Percentiles rank a stretch among this genome's conserved stretches.
Evolutionary conservation across 1,140 invertebrate species (phyloP).

Genomic region (Monomorium pharaonis): DNA sequence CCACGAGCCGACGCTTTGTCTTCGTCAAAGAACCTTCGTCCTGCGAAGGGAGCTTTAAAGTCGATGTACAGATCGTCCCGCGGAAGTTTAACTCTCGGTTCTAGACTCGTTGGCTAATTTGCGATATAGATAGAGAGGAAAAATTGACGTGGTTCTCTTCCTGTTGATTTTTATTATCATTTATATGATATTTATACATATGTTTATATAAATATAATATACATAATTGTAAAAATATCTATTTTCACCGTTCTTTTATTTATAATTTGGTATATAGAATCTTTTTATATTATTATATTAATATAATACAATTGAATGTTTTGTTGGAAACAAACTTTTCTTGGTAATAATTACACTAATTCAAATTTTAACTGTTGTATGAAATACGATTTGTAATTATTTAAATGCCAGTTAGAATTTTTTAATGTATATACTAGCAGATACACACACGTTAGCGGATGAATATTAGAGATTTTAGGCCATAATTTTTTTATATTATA

Average conservation of each 20-base stretch:
- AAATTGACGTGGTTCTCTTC: background rate
- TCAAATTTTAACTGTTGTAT: background rate
- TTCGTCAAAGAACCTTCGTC: conserved; percentile 40
- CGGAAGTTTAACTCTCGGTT: conserved; percentile 36
- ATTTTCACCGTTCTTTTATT: background rate
- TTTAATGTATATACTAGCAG: background rate
- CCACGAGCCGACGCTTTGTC: conserved; percentile 28
- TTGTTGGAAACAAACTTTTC: background rate
- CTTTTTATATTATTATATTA: background rate
- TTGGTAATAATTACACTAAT: background rate
- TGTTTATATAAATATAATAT: background rate
- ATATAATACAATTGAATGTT: background rate
- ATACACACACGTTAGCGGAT: background rate
- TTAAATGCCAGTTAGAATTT: background rate
- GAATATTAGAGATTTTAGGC: background rate
- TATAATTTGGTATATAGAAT: background rate
- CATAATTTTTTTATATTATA: no score
- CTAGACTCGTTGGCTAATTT: conserved; percentile 13
- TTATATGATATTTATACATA: background rate
- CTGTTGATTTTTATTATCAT: background rate
- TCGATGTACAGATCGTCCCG: conserved; percentile 24
- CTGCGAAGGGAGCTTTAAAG: conserved; percentile 17
- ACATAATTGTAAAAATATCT: background rate
- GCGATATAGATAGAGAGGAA: background rate
- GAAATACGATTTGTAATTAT: background rate